Conservation (phyloP, 2,113 vertebrate genomes). For the Lonchura striata region DNA sequence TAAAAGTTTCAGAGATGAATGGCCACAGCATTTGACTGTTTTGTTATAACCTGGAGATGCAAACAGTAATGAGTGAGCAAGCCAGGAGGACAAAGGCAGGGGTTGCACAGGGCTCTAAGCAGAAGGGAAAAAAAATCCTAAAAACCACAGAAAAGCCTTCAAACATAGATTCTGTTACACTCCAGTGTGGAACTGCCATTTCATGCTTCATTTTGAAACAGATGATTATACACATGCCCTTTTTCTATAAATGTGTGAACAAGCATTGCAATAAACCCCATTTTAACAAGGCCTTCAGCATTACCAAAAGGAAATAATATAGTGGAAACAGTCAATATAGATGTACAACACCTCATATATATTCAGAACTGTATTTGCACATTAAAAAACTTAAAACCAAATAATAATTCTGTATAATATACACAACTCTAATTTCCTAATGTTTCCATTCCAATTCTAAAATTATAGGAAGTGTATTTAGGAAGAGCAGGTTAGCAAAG, state of each 20-base stretch:
- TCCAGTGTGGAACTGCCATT: background rate
- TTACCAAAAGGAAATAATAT: background rate
- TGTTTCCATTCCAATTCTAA: background rate
- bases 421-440: background rate
- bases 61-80: background rate
- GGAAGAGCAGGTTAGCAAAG: background rate
- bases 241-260: background rate
- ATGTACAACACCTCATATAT: background rate
- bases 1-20: conserved; percentile 58
- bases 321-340: background rate
- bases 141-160: background rate
- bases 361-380: background rate
- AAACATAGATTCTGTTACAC: background rate
- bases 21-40: conserved; percentile 2
- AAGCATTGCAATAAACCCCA: background rate
- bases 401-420: background rate
- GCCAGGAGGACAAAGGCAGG: background rate
- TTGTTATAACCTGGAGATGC: background rate
- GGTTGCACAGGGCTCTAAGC: background rate
- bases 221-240: background rate
- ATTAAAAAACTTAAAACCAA: background rate
- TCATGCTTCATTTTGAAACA: background rate
- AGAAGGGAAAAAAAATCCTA: rapidly evolving
- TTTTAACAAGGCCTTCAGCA: background rate
- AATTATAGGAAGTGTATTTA: background rate